These are phyloP conservation scores for Baryphthengus martii DNA, from an alignment of 2,113 vertebrate species.

Conservation along the genomic window DNA sequence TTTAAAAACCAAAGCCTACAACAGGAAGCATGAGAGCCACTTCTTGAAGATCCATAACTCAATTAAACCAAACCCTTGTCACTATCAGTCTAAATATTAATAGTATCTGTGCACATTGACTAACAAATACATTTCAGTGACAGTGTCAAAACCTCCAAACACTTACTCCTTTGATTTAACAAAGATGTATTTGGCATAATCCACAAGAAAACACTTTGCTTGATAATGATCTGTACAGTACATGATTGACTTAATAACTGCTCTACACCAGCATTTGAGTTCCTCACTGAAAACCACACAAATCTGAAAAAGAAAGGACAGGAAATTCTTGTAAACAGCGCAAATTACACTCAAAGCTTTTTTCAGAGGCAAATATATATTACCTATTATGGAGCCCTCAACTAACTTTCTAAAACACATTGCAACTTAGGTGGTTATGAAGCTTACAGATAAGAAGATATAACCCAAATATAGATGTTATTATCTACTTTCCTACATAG, in stretches of 20 bases:
- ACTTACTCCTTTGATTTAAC: constrained; percentile 70
- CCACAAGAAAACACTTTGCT: constrained; percentile 76
- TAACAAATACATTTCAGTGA: background rate
- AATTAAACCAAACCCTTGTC: background rate
- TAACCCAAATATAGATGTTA: rapidly evolving
- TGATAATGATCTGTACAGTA: constrained; percentile 43
- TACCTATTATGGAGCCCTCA: background rate
- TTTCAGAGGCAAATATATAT: background rate
- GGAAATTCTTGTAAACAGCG: background rate
- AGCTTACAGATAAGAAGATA: background rate
- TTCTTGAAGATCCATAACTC: too few relatives aligned
- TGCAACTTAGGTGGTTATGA: background rate
- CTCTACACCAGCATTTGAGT: constrained; percentile 76
- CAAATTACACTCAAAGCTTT: background rate
- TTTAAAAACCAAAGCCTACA: background rate
- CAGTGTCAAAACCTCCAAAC: background rate
- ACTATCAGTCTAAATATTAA: background rate
- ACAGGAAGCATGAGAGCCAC: background rate
- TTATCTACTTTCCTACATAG: background rate
- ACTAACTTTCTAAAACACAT: background rate
- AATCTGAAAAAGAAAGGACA: constrained; percentile 43
- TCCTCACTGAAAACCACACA: constrained; percentile 75
- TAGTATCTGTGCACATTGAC: background rate
- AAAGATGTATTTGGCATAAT: constrained; percentile 69
- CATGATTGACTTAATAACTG: constrained; percentile 60